Percentiles rank a stretch among this genome's conserved stretches.
phyloP scores from a whole-genome alignment of 2,113 vertebrate species.

The Ochotona curzoniae region DNA sequence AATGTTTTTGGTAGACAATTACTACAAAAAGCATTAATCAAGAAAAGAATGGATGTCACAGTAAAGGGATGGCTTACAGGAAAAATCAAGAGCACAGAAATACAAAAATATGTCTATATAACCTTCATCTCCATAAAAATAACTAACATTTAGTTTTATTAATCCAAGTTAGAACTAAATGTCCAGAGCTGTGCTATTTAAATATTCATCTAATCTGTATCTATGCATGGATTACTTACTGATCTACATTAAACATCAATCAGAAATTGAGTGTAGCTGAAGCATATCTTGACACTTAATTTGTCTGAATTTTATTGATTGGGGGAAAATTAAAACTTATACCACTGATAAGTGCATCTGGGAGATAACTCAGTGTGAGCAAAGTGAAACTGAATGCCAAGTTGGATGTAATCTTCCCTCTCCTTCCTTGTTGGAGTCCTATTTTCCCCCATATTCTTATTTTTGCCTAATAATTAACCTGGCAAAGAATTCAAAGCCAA shows the following conservation, averaged over 20 bases:
- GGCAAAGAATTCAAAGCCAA: constrained; percentile 24
- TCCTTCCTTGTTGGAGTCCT: neutral
- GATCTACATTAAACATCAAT: neutral
- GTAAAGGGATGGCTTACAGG: neutral
- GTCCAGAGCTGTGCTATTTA: neutral
- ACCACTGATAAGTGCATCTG: neutral
- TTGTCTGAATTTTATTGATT: neutral
- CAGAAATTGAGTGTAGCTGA: neutral
- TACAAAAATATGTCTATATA: neutral
- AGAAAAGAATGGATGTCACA: neutral
- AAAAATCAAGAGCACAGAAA: neutral
- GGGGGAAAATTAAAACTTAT: neutral
- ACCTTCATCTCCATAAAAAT: neutral
- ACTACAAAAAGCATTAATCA: neutral
- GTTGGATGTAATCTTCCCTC: neutral
- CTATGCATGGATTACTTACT: neutral
- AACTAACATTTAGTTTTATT: neutral
- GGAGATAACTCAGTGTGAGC: neutral
- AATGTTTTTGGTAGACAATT: neutral
- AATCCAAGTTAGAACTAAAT: constrained; percentile 30
- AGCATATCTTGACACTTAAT: neutral
- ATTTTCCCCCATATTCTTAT: neutral
- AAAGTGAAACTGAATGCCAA: neutral
- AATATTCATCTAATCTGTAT: neutral
- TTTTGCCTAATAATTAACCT: neutral